A percentile compares a stretch with the other conserved stretches of the same genome.
Evolutionary conservation across 2,888 invertebrate genomes (phyloP).

Genomic region (Latrodectus hesperus): DNA sequence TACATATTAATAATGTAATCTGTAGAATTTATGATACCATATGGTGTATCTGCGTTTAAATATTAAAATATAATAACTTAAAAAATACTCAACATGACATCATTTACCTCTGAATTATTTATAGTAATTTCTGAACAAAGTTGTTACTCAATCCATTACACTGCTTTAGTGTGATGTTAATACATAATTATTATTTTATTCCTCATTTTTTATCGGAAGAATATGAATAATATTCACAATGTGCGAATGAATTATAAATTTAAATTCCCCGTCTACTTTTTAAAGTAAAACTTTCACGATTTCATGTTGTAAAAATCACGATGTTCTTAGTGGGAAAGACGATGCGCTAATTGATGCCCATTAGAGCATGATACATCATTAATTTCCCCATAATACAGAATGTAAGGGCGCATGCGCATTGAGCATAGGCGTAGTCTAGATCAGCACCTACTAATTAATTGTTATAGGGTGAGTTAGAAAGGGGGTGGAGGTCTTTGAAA

Average conservation of each 20-base stretch:
- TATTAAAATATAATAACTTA: no score
- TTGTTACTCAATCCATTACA: no score
- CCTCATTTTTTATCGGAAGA: no score
- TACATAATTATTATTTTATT: no score
- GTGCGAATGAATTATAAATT: neutral
- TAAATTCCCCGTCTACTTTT: neutral
- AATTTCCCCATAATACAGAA: conserved; percentile 48
- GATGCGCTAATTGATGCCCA: conserved; percentile 46
- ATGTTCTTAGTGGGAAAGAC: neutral
- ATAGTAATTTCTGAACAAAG: no score
- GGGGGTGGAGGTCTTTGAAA: conserved; percentile 18
- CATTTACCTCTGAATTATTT: no score
- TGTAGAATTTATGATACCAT: no score
- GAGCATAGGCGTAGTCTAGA: conserved; percentile 52
- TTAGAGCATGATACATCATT: conserved; percentile 33
- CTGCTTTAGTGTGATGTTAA: no score
- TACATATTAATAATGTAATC: no score
- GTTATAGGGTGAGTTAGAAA: conserved; percentile 36
- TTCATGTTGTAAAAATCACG: conserved; percentile 34
- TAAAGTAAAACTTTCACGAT: neutral
- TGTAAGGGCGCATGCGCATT: conserved; percentile 31
- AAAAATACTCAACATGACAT: no score
- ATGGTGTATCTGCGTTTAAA: no score
- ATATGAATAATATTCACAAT: no score
- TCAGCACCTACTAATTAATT: conserved; percentile 67